Evolutionary conservation across 2,113 vertebrate genomes (phyloP).

Genomic region (Pituophis catenifer): DNA sequence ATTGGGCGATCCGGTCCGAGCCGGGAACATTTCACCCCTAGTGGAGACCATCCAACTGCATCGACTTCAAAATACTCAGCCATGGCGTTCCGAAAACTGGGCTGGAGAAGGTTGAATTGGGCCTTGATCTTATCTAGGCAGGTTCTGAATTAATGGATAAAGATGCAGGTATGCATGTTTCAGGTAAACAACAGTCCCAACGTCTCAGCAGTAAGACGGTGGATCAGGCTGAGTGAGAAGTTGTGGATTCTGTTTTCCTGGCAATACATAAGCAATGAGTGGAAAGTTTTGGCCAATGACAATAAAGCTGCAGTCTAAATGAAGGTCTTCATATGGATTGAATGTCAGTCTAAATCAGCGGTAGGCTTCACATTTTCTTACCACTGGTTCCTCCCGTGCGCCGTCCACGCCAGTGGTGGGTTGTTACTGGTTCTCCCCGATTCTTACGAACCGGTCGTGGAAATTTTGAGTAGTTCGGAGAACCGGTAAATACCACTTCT

Average conservation of each 20-base stretch:
- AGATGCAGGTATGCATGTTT: neutral
- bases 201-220: neutral
- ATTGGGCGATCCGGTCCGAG: too few species aligned
- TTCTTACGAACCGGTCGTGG: too few species aligned
- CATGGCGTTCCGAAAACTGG: neutral
- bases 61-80: neutral
- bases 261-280: neutral
- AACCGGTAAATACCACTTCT: too few species aligned
- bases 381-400: too few species aligned
- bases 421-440: too few species aligned
- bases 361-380: too few species aligned
- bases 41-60: neutral
- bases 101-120: neutral
- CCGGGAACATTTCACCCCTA: too few species aligned
- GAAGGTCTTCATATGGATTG: neutral
- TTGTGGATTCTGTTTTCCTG: neutral
- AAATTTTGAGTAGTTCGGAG: too few species aligned
- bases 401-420: too few species aligned
- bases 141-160: neutral
- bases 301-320: neutral
- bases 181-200: neutral
- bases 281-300: neutral
- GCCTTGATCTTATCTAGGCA: neutral
- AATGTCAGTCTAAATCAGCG: neutral
- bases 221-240: neutral